Percentiles rank a stretch among this genome's conserved stretches.
Evolutionary conservation across 2,888 invertebrate species (phyloP).

Genomic region (Gymnocheta viridis): DNA sequence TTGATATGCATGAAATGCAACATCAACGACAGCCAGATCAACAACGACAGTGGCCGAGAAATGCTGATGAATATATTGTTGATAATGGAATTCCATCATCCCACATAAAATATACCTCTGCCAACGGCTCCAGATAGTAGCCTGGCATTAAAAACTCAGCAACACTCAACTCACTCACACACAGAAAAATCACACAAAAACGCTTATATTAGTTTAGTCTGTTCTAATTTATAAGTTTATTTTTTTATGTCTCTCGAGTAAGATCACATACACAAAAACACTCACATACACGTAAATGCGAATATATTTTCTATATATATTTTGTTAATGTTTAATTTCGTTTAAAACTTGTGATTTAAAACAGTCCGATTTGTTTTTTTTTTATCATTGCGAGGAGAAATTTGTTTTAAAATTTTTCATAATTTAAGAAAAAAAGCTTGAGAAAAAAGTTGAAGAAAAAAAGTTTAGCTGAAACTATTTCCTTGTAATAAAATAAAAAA

Average conservation of each 20-base stretch:
- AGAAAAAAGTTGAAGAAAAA: too few relatives aligned
- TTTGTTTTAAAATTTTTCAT: constrained; percentile 13
- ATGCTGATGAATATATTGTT: constrained; percentile 4
- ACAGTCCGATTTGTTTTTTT: neutral
- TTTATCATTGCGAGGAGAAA: neutral
- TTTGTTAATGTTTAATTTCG: constrained; percentile 24
- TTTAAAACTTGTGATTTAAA: constrained; percentile 23
- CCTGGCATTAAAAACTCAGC: constrained; percentile 10
- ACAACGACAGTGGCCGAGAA: neutral
- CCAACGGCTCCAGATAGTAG: constrained; percentile 65
- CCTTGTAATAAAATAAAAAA: too few relatives aligned
- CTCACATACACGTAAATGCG: neutral
- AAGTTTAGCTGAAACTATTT: too few relatives aligned
- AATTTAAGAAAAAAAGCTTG: too few relatives aligned
- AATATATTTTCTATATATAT: neutral
- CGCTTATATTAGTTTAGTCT: constrained; percentile 55
- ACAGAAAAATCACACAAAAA: constrained; percentile 36
- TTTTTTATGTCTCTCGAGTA: constrained; percentile 9
- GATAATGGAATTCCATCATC: constrained; percentile 30
- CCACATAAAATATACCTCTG: constrained; percentile 35
- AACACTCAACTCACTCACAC: constrained; percentile 4
- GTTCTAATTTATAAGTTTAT: constrained; percentile 45
- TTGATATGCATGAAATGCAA: constrained; percentile 13
- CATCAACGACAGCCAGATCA: neutral
- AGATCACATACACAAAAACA: neutral